A percentile compares a stretch with the other conserved stretches of the same genome.
phyloP scores from a whole-genome alignment of 1,140 invertebrate genomes.

The Aphelenchoides fujianensis region DNA sequence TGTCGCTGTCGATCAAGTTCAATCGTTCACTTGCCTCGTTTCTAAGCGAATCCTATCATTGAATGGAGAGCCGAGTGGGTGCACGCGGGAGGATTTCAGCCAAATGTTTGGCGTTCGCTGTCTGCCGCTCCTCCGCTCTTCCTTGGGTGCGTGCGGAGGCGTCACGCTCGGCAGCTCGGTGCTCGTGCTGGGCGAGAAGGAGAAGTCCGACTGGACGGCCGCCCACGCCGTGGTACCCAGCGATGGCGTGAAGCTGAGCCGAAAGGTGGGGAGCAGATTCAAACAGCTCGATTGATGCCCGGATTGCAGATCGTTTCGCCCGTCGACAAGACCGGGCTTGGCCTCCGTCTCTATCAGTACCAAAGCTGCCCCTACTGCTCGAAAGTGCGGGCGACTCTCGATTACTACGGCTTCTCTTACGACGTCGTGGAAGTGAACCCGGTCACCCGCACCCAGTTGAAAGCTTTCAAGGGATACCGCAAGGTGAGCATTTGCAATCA shows the following conservation, averaged over 20 bases:
- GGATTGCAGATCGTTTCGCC: conserved; percentile 30
- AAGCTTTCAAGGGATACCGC: conserved; percentile 82
- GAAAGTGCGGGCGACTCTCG: conserved; percentile 87
- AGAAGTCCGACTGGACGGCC: conserved; percentile 11
- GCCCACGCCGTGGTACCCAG: background rate
- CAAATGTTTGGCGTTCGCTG: background rate
- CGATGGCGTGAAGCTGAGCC: background rate
- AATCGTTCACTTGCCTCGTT: background rate
- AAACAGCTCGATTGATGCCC: background rate
- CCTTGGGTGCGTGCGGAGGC: background rate
- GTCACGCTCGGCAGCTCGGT: background rate
- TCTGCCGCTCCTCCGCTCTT: background rate
- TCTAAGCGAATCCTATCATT: background rate
- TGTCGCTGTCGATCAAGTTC: background rate
- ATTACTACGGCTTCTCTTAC: conserved; percentile 89
- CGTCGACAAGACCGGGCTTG: conserved; percentile 67
- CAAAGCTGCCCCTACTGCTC: conserved; percentile 98
- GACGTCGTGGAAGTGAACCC: conserved; percentile 94
- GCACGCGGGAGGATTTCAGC: background rate
- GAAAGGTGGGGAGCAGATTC: background rate
- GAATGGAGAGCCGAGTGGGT: background rate
- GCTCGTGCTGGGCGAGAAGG: background rate
- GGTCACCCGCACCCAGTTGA: conserved; percentile 81
- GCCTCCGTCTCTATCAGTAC: conserved; percentile 88
- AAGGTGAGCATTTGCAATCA: conserved; percentile 69